Conservation (phyloP, 2,797 vertebrate genomes). For the Platalea minor region DNA sequence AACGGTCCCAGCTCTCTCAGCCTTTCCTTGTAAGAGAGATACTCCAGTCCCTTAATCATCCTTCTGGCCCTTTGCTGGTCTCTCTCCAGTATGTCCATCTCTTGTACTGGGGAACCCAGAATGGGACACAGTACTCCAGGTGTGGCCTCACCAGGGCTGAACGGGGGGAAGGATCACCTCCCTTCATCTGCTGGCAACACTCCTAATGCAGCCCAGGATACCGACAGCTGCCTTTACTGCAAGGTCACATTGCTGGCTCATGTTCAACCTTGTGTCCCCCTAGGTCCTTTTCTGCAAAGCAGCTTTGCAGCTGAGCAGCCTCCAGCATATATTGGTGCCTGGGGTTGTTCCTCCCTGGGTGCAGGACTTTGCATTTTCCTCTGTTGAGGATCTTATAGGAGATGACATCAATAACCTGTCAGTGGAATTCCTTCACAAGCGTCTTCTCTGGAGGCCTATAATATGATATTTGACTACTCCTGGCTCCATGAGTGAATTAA, state of each 20-base stretch:
- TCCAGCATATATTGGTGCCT: not conserved
- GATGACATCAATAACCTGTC: not conserved
- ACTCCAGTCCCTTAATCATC: not conserved
- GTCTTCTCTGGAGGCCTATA: not conserved
- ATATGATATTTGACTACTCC: not conserved
- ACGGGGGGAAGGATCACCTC: not conserved
- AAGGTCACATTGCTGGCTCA: not conserved
- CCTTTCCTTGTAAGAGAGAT: not conserved
- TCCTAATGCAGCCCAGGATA: not conserved
- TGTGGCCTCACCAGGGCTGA: not conserved
- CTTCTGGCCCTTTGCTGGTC: not conserved
- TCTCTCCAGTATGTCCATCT: not conserved
- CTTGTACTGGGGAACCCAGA: not conserved
- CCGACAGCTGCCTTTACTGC: not conserved
- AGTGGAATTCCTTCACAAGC: not conserved
- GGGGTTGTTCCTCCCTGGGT: not conserved
- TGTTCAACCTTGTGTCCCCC: not conserved
- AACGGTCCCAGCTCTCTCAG: not conserved
- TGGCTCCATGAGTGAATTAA: not conserved
- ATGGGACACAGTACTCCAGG: accelerated
- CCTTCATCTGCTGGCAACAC: not conserved
- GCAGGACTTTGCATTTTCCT: not conserved
- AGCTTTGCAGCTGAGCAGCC: not conserved
- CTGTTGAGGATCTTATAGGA: not conserved
- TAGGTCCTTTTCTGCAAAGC: not conserved